These are phyloP conservation scores for Otus sunia DNA, from an alignment of 2,113 vertebrate genomes.

Conservation along the genomic window DNA sequence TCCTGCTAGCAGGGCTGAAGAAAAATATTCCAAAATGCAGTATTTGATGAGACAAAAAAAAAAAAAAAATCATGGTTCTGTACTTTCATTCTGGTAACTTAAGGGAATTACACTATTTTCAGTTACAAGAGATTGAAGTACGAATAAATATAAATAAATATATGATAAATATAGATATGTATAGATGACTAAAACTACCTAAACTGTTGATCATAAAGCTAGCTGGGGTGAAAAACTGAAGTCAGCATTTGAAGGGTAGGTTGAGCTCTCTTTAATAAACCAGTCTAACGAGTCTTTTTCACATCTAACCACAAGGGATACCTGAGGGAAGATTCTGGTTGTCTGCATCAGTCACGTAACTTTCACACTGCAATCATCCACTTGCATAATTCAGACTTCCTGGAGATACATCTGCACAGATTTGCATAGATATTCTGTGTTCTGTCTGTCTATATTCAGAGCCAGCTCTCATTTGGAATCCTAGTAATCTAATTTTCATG, in stretches of 20 bases:
- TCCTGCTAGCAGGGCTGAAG: not conserved
- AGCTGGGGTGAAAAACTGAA: not conserved
- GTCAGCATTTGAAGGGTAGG: not conserved
- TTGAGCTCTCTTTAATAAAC: not conserved
- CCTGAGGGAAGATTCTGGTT: slow-evolving; percentile 3
- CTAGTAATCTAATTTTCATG: slow-evolving; percentile 63
- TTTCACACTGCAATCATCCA: slow-evolving; percentile 14
- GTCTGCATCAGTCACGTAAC: slow-evolving; percentile 24
- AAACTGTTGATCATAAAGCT: not conserved
- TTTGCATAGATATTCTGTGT: slow-evolving; percentile 47
- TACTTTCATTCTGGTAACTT: not conserved
- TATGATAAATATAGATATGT: not conserved
- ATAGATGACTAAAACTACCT: not conserved
- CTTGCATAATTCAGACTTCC: slow-evolving; percentile 52
- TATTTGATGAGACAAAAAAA: not conserved
- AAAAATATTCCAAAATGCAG: not conserved
- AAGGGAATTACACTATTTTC: not conserved
- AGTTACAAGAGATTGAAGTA: not conserved
- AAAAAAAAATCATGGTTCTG: not conserved
- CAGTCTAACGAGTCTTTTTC: not conserved
- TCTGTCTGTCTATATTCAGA: not conserved
- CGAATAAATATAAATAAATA: not conserved
- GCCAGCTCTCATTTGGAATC: slow-evolving; percentile 28
- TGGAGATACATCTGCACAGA: slow-evolving; percentile 42
- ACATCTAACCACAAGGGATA: not conserved